These are phyloP conservation scores for Pseudomyrmex sp. DNA, from an alignment of 1,140 invertebrate genomes.

Conservation along the genomic window DNA sequence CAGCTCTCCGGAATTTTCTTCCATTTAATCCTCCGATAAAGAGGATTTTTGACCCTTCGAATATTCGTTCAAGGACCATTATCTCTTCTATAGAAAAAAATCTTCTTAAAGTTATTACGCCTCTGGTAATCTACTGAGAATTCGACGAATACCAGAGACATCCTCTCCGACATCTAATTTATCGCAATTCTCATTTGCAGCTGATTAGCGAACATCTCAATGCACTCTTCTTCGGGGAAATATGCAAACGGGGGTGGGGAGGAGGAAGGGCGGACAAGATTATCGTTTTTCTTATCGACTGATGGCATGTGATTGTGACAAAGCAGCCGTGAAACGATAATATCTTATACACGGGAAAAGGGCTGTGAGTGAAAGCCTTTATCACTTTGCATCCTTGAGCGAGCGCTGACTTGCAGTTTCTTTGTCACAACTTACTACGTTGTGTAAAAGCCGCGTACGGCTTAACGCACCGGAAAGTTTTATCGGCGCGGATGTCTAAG, in stretches of 20 bases:
- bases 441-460: slow-evolving; percentile 14
- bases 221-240: neutral
- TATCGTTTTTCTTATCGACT: slow-evolving; percentile 28
- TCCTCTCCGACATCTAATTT: slow-evolving; percentile 25
- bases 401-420: slow-evolving; percentile 49
- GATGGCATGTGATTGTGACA: slow-evolving; percentile 14
- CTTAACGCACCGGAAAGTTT: slow-evolving; percentile 44
- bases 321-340: slow-evolving; percentile 36
- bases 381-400: slow-evolving; percentile 45
- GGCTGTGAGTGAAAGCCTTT: slow-evolving; percentile 19
- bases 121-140: slow-evolving; percentile 10
- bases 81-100: neutral
- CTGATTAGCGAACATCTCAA: slow-evolving; percentile 31
- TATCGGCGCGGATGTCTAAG: slow-evolving; percentile 9
- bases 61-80: slow-evolving; percentile 12
- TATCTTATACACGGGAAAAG: slow-evolving; percentile 14
- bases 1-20: neutral
- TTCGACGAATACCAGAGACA: neutral
- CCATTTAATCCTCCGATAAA: neutral
- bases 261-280: neutral
- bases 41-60: slow-evolving; percentile 2
- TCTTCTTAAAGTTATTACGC: slow-evolving; percentile 27
- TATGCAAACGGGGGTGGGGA: neutral
- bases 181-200: slow-evolving; percentile 10
- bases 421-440: slow-evolving; percentile 17